phyloP scores from a whole-genome alignment of 2,113 vertebrate species.

The Campylorhamphus procurvoides region DNA sequence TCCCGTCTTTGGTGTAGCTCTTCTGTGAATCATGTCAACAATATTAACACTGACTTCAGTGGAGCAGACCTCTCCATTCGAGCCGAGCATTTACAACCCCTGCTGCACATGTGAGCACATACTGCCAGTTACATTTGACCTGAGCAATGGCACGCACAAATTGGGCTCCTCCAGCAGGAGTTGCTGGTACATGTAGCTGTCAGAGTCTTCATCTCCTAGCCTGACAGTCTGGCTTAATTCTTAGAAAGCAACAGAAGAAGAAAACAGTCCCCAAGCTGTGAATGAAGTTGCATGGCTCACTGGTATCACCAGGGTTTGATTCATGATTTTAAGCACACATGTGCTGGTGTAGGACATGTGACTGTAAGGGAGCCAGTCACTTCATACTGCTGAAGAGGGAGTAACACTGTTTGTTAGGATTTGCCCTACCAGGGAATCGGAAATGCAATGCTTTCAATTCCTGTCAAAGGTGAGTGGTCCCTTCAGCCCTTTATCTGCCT shows the following conservation, averaged over 20 bases:
- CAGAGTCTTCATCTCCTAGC: not conserved
- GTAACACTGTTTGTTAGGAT: not conserved
- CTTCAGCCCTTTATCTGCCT: not conserved
- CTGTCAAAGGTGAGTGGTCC: not conserved
- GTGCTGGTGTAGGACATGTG: not conserved
- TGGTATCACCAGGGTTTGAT: not conserved
- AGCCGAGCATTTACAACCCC: not conserved
- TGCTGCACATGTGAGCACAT: not conserved
- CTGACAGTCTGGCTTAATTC: not conserved
- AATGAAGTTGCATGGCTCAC: not conserved
- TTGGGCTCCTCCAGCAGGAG: not conserved
- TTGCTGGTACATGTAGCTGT: not conserved
- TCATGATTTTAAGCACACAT: not conserved
- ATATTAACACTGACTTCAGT: not conserved
- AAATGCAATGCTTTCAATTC: not conserved
- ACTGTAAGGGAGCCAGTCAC: not conserved
- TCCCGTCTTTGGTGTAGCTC: not conserved
- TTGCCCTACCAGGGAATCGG: not conserved
- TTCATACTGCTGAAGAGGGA: not conserved
- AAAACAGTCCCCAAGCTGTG: not conserved
- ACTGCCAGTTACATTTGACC: not conserved
- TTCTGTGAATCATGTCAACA: not conserved
- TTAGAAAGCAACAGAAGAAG: not conserved
- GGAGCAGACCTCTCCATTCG: not conserved
- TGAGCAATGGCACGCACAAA: not conserved